Evolutionary conservation across 2,113 vertebrate species (phyloP).

Genomic region (Oriolus oriolus): DNA sequence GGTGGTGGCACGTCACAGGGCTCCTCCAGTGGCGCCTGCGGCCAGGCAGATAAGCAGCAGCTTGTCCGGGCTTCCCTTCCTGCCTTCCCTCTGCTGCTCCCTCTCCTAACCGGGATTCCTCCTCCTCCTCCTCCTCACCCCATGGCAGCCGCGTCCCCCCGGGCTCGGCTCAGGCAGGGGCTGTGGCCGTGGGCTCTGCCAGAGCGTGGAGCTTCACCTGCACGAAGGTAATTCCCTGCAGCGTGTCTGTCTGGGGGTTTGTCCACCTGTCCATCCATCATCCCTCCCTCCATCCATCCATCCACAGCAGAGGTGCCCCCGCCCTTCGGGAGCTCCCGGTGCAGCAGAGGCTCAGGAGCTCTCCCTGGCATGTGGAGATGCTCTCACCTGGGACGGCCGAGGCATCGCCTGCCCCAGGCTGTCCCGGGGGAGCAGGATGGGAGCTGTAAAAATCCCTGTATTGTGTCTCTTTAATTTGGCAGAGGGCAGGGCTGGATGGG

Average conservation of each 20-base stretch:
- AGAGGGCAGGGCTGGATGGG: background rate
- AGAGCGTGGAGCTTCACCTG: background rate
- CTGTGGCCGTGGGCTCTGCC: background rate
- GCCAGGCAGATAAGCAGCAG: background rate
- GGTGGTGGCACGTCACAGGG: fast-evolving
- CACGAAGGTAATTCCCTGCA: background rate
- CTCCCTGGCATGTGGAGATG: fast-evolving
- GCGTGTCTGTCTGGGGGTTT: background rate
- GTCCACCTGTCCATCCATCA: fast-evolving
- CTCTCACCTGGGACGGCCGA: background rate
- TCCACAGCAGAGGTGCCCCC: background rate
- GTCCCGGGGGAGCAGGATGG: background rate
- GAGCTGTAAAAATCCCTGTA: background rate
- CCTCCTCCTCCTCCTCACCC: background rate
- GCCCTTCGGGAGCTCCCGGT: fast-evolving
- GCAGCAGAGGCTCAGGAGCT: background rate
- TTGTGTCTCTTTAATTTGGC: background rate
- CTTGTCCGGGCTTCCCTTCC: background rate
- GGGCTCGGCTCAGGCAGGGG: background rate
- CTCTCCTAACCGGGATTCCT: background rate
- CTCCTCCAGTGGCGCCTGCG: fast-evolving
- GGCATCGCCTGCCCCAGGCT: no score
- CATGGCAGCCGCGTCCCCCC: fast-evolving
- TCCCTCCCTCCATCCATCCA: background rate
- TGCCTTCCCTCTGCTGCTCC: background rate